phyloP scores from a whole-genome alignment of 2,113 vertebrate genomes.

The Notothenia rossii region DNA sequence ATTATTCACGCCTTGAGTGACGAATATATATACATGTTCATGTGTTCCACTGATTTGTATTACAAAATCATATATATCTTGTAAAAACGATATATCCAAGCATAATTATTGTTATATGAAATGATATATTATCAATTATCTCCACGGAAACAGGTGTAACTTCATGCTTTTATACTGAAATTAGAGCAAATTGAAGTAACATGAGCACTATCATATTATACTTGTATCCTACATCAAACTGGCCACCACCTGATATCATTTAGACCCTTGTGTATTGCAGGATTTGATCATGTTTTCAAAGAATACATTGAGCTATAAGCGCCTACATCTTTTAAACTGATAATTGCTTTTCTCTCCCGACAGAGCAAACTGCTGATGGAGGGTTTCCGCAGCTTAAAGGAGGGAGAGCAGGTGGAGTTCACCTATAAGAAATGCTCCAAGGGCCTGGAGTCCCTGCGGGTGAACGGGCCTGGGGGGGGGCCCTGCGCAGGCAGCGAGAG shows the following conservation, averaged over 20 bases:
- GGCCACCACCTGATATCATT: not conserved
- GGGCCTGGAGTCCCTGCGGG: constrained; percentile 98
- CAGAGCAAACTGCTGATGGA: constrained; percentile 99
- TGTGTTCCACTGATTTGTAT: not conserved
- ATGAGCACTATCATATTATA: not conserved
- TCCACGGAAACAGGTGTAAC: not conserved
- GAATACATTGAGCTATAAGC: constrained; percentile 1
- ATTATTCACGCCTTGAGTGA: constrained; percentile 23
- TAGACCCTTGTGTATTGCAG: constrained; percentile 18
- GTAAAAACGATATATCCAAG: no score
- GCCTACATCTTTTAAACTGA: constrained; percentile 27
- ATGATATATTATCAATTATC: no score
- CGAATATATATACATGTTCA: not conserved
- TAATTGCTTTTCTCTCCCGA: constrained; percentile 55
- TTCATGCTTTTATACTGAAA: not conserved
- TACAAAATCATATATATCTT: not conserved
- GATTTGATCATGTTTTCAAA: not conserved
- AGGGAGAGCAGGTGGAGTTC: constrained; percentile 99
- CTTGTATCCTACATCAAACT: not conserved
- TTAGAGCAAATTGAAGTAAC: constrained; percentile 3
- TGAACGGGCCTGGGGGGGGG: constrained; percentile 96
- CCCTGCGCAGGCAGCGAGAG: constrained; percentile 97
- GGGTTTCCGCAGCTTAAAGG: constrained; percentile 99
- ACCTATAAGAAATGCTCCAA: constrained; percentile 99
- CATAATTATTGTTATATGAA: no score